Evolutionary conservation across 1,140 invertebrate genomes (phyloP).

Genomic region (Pseudomyrmex gracilis): DNA sequence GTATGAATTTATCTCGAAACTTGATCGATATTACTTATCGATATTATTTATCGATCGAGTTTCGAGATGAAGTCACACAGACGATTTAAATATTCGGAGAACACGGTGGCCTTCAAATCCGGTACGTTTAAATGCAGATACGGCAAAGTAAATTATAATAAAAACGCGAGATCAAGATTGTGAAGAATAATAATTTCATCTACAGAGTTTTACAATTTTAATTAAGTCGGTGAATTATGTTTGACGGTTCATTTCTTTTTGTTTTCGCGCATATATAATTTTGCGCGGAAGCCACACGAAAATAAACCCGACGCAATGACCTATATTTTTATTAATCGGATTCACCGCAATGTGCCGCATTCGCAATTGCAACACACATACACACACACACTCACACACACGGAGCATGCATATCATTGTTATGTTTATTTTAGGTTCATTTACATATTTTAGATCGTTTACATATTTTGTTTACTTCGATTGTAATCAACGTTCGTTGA

Average conservation of each 20-base stretch:
- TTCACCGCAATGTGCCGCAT: not conserved
- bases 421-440: slow-evolving; percentile 28
- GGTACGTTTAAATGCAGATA: slow-evolving; percentile 2
- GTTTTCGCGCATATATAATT: not conserved
- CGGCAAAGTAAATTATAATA: not conserved
- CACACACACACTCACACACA: no score
- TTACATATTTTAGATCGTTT: not conserved
- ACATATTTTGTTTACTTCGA: slow-evolving; percentile 33
- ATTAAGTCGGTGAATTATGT: slow-evolving; percentile 35
- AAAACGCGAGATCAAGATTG: slow-evolving; percentile 30
- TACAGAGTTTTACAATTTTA: slow-evolving; percentile 11
- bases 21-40: no score
- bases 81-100: slow-evolving; percentile 15
- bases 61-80: slow-evolving; percentile 25
- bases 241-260: not conserved
- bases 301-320: not conserved
- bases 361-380: not conserved
- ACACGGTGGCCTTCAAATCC: slow-evolving; percentile 6
- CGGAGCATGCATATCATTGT: not conserved
- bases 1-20: no score
- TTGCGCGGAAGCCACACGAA: slow-evolving; percentile 2
- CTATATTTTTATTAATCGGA: slow-evolving; percentile 21
- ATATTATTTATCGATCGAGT: slow-evolving; percentile 40
- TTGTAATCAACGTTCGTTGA: slow-evolving; percentile 46
- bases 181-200: slow-evolving; percentile 3